Percentiles rank a stretch among this genome's conserved stretches.
Conservation (phyloP, 2,113 vertebrate genomes). For the Leptocoma aspasia region DNA sequence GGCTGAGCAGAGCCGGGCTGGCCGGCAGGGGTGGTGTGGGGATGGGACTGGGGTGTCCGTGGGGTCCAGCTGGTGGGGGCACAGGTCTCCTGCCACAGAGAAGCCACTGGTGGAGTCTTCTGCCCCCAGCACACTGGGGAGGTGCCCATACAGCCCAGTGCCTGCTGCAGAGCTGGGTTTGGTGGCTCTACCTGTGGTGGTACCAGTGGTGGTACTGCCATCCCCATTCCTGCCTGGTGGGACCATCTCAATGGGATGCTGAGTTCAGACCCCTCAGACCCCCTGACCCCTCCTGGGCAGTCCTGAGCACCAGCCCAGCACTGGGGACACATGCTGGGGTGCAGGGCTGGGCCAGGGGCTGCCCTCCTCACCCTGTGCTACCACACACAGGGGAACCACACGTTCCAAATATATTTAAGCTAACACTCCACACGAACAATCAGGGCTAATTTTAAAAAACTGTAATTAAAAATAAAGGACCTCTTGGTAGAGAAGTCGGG, state of each 20-base stretch:
- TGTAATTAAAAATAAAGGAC: conserved; percentile 46
- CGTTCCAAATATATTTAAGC: neutral
- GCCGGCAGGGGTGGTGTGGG: fast-evolving
- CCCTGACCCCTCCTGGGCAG: neutral
- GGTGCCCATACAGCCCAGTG: neutral
- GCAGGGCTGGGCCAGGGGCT: neutral
- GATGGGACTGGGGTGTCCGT: fast-evolving
- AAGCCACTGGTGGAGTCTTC: neutral
- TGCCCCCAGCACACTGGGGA: fast-evolving
- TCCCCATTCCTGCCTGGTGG: neutral
- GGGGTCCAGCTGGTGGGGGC: neutral
- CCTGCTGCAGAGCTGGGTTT: neutral
- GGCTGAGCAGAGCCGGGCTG: neutral
- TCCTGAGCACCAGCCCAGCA: fast-evolving
- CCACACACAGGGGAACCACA: neutral
- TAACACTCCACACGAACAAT: neutral
- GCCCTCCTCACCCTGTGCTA: neutral
- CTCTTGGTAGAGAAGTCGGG: neutral
- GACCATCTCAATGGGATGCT: neutral
- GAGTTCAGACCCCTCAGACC: fast-evolving
- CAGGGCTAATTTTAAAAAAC: conserved; percentile 47
- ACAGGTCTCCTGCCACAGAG: neutral
- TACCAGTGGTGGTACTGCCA: fast-evolving
- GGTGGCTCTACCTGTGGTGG: neutral
- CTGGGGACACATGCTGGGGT: fast-evolving